These are phyloP conservation scores for Drosophila mayri DNA, from an alignment of 1,140 invertebrate genomes.

Conservation along the genomic window DNA sequence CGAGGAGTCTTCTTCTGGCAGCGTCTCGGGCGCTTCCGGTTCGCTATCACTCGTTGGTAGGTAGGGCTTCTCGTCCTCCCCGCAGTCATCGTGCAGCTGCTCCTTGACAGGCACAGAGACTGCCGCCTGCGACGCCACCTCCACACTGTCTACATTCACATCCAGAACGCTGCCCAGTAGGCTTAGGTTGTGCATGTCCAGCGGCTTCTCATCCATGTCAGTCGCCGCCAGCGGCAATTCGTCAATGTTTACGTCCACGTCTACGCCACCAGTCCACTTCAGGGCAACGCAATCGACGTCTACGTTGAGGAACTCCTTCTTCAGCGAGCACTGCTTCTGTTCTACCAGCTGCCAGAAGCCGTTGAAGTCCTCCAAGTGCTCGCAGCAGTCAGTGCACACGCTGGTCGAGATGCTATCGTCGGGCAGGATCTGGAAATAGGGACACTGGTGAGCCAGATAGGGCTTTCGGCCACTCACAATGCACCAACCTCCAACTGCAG, in stretches of 20 bases:
- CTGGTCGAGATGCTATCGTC: conserved; percentile 72
- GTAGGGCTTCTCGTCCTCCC: conserved; percentile 21
- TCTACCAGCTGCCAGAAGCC: conserved; percentile 75
- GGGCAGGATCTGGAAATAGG: conserved; percentile 57
- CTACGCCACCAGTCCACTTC: conserved; percentile 64
- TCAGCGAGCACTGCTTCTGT: conserved; percentile 70
- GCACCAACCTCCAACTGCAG: conserved; percentile 67
- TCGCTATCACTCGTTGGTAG: conserved; percentile 26
- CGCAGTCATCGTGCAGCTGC: conserved; percentile 16
- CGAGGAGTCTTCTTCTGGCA: conserved; percentile 21
- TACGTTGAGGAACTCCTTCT: conserved; percentile 74
- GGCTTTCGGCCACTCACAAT: not conserved
- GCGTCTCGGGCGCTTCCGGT: conserved; percentile 5
- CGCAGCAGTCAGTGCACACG: conserved; percentile 72
- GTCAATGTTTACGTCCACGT: conserved; percentile 68
- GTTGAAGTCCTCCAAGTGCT: conserved; percentile 75
- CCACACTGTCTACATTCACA: conserved; percentile 71
- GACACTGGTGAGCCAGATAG: not conserved
- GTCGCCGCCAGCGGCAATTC: conserved; percentile 55
- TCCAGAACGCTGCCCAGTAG: conserved; percentile 67
- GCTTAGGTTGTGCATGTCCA: conserved; percentile 72
- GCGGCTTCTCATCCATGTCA: conserved; percentile 68
- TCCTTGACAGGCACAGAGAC: conserved; percentile 16
- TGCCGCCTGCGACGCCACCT: conserved; percentile 26
- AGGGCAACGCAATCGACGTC: conserved; percentile 66